These are phyloP conservation scores for Hirtodrosophila alboralis DNA, from an alignment of 2,888 invertebrate genomes.

Conservation along the genomic window DNA sequence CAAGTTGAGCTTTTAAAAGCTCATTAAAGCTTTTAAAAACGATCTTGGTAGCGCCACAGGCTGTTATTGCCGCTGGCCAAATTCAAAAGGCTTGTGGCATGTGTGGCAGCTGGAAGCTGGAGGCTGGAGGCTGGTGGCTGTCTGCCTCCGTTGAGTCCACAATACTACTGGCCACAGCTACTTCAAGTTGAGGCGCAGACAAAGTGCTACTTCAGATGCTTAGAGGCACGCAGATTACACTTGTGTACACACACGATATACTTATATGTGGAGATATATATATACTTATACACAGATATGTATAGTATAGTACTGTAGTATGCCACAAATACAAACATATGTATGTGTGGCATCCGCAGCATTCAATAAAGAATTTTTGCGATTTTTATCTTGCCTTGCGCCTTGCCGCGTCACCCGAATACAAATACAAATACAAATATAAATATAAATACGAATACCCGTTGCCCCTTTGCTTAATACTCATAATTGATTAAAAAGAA, in stretches of 20 bases:
- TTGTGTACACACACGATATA: conserved; percentile 42
- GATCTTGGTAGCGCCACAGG: conserved; percentile 20
- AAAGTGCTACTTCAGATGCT: conserved; percentile 75
- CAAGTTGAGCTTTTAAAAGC: conserved; percentile 3
- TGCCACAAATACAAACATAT: too few species aligned
- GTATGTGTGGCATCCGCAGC: conserved; percentile 64
- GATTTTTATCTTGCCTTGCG: conserved; percentile 70
- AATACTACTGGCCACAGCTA: conserved; percentile 23
- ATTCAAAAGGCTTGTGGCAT: conserved; percentile 17
- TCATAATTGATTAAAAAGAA: conserved; percentile 80
- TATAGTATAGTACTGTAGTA: too few species aligned
- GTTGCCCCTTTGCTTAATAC: conserved; percentile 65
- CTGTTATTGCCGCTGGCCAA: conserved; percentile 9
- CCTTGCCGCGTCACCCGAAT: conserved; percentile 54
- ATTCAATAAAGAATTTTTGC: conserved; percentile 79
- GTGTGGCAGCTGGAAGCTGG: conserved; percentile 21
- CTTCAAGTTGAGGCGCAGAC: conserved; percentile 66
- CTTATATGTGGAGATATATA: not conserved
- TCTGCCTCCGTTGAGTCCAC: not conserved
- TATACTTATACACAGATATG: conserved; percentile 2
- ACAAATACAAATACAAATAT: conserved; percentile 26
- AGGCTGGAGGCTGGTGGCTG: not conserved
- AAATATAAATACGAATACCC: conserved; percentile 19
- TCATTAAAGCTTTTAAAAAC: not conserved
- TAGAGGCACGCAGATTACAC: conserved; percentile 66